Percentiles rank a stretch among this genome's conserved stretches.
phyloP scores from a whole-genome alignment of 2,113 vertebrate genomes.

The Pterocles gutturalis region DNA sequence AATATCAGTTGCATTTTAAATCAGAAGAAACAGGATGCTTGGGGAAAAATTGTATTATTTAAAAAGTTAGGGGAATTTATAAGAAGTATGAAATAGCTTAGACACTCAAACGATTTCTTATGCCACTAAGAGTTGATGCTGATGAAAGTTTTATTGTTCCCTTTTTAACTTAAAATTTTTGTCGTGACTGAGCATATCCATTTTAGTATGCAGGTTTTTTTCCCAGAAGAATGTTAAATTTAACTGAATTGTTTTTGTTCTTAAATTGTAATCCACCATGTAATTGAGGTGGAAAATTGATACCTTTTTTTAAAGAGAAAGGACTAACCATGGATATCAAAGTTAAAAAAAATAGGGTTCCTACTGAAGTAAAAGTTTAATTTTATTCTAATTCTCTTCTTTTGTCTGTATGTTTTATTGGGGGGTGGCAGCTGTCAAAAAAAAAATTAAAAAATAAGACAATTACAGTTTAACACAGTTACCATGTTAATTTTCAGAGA shows the following conservation, averaged over 20 bases:
- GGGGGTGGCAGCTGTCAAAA: accelerated
- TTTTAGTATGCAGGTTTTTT: neutral
- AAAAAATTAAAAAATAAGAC: neutral
- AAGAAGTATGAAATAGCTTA: neutral
- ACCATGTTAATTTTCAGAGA: neutral
- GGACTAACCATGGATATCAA: neutral
- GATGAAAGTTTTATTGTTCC: neutral
- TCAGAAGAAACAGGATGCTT: neutral
- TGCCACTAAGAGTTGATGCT: neutral
- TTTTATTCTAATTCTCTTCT: neutral
- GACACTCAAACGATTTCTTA: neutral
- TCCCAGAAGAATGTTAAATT: neutral
- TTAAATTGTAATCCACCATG: neutral
- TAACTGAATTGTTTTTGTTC: neutral
- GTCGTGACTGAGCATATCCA: neutral
- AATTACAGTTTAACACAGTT: neutral
- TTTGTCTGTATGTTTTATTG: neutral
- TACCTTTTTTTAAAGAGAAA: neutral
- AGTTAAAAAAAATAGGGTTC: neutral
- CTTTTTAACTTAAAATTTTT: neutral
- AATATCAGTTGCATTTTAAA: neutral
- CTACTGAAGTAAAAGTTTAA: neutral
- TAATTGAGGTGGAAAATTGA: neutral
- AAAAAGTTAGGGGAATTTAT: neutral
- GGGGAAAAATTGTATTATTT: neutral